Conservation (phyloP, 2,113 vertebrate species). For the Malaclemys terrapin region DNA sequence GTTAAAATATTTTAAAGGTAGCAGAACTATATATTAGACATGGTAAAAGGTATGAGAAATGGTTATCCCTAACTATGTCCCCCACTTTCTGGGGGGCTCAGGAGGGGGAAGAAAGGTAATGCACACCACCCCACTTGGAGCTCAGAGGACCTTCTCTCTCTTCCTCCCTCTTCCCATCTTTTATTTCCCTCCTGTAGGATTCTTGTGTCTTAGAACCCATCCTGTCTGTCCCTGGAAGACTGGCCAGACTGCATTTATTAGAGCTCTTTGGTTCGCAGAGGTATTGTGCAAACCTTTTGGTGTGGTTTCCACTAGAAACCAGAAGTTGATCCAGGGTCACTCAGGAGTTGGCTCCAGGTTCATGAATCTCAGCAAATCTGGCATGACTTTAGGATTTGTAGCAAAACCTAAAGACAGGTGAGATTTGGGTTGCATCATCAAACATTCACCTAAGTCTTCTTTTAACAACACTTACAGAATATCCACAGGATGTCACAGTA, state of each 20-base stretch:
- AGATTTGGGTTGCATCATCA: background rate
- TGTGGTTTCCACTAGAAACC: background rate
- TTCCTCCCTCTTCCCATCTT: background rate
- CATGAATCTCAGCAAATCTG: background rate
- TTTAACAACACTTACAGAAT: background rate
- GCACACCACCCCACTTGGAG: background rate
- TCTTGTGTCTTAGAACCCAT: background rate
- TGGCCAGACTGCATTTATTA: background rate
- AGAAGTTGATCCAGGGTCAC: background rate
- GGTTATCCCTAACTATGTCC: background rate
- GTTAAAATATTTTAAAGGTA: background rate
- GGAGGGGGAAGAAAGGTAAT: background rate
- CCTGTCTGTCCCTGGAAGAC: background rate
- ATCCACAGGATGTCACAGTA: background rate
- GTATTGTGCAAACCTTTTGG: background rate
- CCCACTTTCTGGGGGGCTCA: background rate
- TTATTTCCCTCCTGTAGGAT: background rate
- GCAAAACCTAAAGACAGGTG: background rate
- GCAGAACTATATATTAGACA: background rate
- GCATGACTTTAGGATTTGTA: background rate
- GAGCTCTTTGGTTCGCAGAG: background rate
- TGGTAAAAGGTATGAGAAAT: background rate
- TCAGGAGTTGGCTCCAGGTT: background rate
- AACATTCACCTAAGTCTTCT: background rate
- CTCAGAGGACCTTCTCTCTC: background rate